Evolutionary conservation across 2,113 vertebrate genomes (phyloP).

Genomic region (Terrapene triunguis): DNA sequence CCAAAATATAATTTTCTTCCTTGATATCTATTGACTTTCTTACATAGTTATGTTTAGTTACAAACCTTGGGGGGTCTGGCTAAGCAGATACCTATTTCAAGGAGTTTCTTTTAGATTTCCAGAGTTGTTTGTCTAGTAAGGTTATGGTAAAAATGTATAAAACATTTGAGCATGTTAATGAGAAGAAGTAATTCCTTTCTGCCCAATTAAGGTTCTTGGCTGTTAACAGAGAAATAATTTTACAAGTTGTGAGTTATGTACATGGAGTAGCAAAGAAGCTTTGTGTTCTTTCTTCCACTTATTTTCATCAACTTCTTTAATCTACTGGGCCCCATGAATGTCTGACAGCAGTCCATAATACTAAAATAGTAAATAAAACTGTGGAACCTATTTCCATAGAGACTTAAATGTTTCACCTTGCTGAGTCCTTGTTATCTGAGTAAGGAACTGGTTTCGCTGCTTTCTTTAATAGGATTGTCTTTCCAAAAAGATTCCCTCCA

Average conservation of each 20-base stretch:
- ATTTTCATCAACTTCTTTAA: background rate
- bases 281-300: conserved; percentile 32
- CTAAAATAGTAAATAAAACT: background rate
- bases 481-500: background rate
- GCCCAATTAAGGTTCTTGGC: background rate
- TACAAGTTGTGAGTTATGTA: background rate
- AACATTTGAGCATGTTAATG: background rate
- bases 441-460: background rate
- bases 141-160: background rate
- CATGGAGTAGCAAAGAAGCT: background rate
- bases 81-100: background rate
- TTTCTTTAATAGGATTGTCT: background rate
- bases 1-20: background rate
- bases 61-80: background rate
- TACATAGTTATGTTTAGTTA: background rate
- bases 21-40: background rate
- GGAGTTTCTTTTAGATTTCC: background rate
- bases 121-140: background rate
- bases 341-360: background rate
- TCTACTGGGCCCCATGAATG: background rate
- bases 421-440: background rate
- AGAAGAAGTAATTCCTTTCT: background rate
- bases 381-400: background rate
- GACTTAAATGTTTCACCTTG: background rate
- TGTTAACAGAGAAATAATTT: background rate